Conservation (phyloP, 2,888 invertebrate genomes). For the Pollenia labialis region DNA sequence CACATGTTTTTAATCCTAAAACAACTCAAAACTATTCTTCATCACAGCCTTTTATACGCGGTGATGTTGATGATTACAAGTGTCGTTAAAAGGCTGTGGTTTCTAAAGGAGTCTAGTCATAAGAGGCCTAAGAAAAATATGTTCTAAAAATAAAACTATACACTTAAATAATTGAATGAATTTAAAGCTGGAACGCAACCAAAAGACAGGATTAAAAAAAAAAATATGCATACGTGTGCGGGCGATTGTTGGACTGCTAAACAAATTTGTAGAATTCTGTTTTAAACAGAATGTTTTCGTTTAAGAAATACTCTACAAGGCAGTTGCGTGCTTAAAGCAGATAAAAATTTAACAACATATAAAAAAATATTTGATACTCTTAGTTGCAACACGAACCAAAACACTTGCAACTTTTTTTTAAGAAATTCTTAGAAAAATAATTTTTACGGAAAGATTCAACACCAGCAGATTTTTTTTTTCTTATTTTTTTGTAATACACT, state of each 20-base stretch:
- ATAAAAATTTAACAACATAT: constrained; percentile 38
- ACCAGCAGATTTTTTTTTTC: neutral
- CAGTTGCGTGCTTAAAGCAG: constrained; percentile 44
- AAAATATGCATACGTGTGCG: constrained; percentile 45
- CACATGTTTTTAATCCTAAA: constrained; percentile 55
- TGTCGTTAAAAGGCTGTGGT: neutral
- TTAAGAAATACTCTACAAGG: neutral
- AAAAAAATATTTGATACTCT: constrained; percentile 24
- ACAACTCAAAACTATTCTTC: constrained; percentile 1
- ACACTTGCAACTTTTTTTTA: constrained; percentile 6
- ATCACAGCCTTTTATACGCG: neutral
- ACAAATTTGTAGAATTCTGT: constrained; percentile 51
- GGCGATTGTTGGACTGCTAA: constrained; percentile 25
- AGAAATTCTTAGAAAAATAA: constrained; percentile 11
- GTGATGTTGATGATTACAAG: constrained; percentile 6
- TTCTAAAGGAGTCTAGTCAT: neutral
- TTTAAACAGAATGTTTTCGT: neutral
- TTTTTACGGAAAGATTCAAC: neutral
- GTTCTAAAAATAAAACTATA: constrained; percentile 17
- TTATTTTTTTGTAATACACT: neutral
- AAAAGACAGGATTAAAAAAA: constrained; percentile 38
- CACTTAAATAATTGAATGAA: neutral
- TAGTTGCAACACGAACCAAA: neutral
- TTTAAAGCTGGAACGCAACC: constrained; percentile 4
- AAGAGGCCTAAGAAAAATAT: neutral